phyloP scores from a whole-genome alignment of 1,140 invertebrate species.

The Zophobas atratus region DNA sequence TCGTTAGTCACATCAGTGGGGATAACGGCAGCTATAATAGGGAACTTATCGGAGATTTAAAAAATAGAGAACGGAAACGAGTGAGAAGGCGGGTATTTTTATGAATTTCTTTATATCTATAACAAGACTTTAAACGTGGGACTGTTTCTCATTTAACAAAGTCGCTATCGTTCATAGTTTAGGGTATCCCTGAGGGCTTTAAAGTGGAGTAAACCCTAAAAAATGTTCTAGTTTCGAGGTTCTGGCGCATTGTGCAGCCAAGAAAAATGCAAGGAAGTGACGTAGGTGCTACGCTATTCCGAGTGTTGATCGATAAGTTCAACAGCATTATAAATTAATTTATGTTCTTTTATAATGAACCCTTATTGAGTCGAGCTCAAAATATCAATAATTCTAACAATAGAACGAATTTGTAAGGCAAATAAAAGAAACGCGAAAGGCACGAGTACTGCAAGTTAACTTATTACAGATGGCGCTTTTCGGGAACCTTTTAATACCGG shows the following conservation, averaged over 20 bases:
- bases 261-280: conserved; percentile 36
- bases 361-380: conserved; percentile 32
- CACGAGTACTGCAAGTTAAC: conserved; percentile 15
- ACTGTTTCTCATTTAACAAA: conserved; percentile 28
- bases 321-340: conserved; percentile 39
- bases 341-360: conserved; percentile 42
- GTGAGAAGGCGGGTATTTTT: conserved; percentile 14
- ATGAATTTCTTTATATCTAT: conserved; percentile 25
- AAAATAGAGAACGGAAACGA: conserved; percentile 13
- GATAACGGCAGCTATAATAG: conserved; percentile 2
- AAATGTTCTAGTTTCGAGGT: conserved; percentile 3
- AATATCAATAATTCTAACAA: conserved; percentile 48
- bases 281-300: conserved; percentile 29
- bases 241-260: conserved; percentile 23
- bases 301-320: conserved; percentile 32
- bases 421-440: conserved; percentile 35
- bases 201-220: conserved; percentile 8
- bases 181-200: conserved; percentile 23
- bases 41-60: conserved; percentile 5
- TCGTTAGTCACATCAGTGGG: conserved; percentile 13
- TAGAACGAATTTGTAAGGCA: conserved; percentile 46
- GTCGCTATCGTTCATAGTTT: conserved; percentile 19
- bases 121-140: conserved; percentile 13
- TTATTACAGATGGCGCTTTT: background rate
- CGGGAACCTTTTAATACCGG: background rate